These are phyloP conservation scores for Neotoma lepida DNA, from an alignment of 2,113 vertebrate genomes.

Conservation along the genomic window DNA sequence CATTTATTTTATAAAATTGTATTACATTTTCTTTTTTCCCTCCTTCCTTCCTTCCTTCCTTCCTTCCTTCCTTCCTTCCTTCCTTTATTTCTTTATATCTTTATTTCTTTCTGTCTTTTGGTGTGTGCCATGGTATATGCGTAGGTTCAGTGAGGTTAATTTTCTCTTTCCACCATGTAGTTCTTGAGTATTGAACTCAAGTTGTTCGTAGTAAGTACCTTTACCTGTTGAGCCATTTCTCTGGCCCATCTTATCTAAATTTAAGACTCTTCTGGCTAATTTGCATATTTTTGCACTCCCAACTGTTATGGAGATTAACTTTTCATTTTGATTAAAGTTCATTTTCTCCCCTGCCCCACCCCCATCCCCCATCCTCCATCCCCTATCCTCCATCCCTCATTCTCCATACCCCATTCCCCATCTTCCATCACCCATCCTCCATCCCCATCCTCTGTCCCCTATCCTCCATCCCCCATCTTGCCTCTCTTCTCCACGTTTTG, in stretches of 20 bases:
- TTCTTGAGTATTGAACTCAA: neutral
- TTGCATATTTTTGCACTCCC: neutral
- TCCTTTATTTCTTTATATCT: fast-evolving
- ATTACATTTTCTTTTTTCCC: too few species aligned
- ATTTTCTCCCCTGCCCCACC: neutral
- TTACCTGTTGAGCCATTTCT: neutral
- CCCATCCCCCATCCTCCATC: too few species aligned
- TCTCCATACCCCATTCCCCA: fast-evolving
- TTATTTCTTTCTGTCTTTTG: fast-evolving
- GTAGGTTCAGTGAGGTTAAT: neutral
- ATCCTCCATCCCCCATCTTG: neutral
- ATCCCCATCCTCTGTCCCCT: neutral
- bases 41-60: neutral
- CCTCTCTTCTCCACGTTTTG: neutral
- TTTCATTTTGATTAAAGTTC: slow-evolving; percentile 18
- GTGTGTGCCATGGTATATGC: neutral
- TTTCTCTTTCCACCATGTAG: neutral
- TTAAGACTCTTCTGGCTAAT: neutral
- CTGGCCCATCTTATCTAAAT: neutral
- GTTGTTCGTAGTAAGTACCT: neutral
- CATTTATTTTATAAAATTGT: neutral
- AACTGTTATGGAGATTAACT: neutral
- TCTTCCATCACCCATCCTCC: neutral
- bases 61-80: neutral
- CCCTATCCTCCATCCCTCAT: neutral